Conservation (phyloP, 2,888 invertebrate species). For the Hirtodrosophila alboralis region DNA sequence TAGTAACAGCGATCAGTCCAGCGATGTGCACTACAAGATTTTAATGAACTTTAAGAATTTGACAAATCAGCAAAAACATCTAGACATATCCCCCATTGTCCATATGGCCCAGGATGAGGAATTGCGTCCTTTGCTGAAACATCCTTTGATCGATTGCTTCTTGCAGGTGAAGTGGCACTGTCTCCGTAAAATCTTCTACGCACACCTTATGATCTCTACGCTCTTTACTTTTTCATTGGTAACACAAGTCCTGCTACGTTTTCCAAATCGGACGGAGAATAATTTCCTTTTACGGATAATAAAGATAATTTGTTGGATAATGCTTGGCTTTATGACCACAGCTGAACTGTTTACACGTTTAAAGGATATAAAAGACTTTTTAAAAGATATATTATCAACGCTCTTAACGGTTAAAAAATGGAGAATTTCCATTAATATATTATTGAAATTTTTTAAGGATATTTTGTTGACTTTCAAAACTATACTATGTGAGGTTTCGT, state of each 20-base stretch:
- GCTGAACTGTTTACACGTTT: slow-evolving; percentile 87
- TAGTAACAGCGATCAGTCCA: slow-evolving; percentile 87
- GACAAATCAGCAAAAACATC: slow-evolving; percentile 83
- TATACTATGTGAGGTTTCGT: too few relatives aligned
- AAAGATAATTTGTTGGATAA: slow-evolving; percentile 55
- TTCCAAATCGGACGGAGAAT: slow-evolving; percentile 86
- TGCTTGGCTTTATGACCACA: slow-evolving; percentile 7
- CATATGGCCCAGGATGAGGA: slow-evolving; percentile 89
- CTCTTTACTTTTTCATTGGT: slow-evolving; percentile 88
- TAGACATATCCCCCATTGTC: slow-evolving; percentile 90
- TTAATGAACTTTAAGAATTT: slow-evolving; percentile 89
- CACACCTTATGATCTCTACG: slow-evolving; percentile 89
- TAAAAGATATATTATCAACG: too few relatives aligned
- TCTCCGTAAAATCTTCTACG: slow-evolving; percentile 88
- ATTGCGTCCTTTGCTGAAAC: slow-evolving; percentile 88
- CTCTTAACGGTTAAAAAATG: too few relatives aligned
- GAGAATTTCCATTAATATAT: too few relatives aligned
- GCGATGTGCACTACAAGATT: slow-evolving; percentile 89
- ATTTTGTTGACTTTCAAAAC: too few relatives aligned
- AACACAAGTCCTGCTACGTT: slow-evolving; percentile 88
- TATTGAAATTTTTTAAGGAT: too few relatives aligned
- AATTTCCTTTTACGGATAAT: slow-evolving; percentile 87
- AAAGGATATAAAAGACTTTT: too few relatives aligned
- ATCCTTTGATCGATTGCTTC: slow-evolving; percentile 91
- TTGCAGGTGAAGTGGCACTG: slow-evolving; percentile 91